Base-by-base conservation (phyloP, 2,888 invertebrate species). In the Oxycera nigricornis region DNA sequence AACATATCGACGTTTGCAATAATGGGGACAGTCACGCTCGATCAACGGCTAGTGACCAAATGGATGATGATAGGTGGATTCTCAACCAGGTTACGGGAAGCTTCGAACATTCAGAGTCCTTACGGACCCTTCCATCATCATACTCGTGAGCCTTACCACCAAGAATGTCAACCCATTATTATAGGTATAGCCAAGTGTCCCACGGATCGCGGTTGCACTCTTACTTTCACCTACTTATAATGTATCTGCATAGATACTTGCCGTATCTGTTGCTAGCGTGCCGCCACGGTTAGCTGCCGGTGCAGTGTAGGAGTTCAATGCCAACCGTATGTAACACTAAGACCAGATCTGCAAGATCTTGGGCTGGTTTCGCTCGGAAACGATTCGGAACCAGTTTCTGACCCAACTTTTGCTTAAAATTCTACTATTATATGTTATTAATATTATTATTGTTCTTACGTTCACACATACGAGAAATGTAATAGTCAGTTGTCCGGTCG, bases 221-320 rank as follows among this genome's bases (percentile, higher is more conserved):
- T 55, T 55, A 24, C 55, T 55, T 55, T 55, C 55, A 22, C 55
- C 11, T 22, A 55, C 22, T 24, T 24, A 22, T 2, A 55, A 55
- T 22, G 24, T 24, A 55, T 55, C 22, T 2, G 14, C 7, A 11
- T 55, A 50, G 6, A 17, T n/a, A 7, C 17, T n/a, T 50, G 24
- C 24, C 11, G 24, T 55, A 24, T 55, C 55, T 6, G n/a, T 24
- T 55, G 55, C 55, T 17, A 24, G 55, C 24, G 2, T 20, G 17
- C 4, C 55, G 55, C 20, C 24, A 11, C 9, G 9, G 2, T 14
- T 14, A 39, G 0, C 9, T 24, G 20, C 4, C 22, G 6, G 4
- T 17, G 55, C 24, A 22, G 11, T 20, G 55, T 24, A 24, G 55
- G 55, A 55, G 55, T 55, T 55, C 55, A 55, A 55, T 55, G 55